Conservation (phyloP, 2,113 vertebrate genomes). For the Phaethon lepturus region DNA sequence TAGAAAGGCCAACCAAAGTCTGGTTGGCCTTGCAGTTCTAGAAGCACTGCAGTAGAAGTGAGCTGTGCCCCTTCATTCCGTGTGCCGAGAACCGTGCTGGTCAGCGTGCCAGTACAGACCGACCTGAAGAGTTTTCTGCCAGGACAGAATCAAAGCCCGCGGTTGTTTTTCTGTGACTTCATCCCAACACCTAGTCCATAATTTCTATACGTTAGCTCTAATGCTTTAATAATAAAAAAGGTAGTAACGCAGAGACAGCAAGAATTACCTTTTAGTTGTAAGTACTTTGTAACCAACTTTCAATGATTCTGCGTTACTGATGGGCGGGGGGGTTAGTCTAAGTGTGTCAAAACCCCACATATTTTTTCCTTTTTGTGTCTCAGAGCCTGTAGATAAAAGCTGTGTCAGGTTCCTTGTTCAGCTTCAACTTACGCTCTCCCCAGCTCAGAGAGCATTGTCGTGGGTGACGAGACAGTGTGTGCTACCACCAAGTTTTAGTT, state of each 20-base stretch:
- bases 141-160: background rate
- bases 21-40: background rate
- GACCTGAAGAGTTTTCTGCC: background rate
- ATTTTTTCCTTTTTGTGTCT: background rate
- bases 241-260: background rate
- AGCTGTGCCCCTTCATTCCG: background rate
- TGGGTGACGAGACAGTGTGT: accelerated
- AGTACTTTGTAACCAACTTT: background rate
- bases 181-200: background rate
- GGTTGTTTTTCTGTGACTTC: background rate
- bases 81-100: background rate
- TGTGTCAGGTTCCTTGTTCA: background rate
- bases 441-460: background rate
- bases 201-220: background rate
- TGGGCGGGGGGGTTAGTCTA: background rate
- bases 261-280: background rate
- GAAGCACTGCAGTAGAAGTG: background rate
- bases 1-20: too few species aligned
- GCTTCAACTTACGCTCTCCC: too few species aligned
- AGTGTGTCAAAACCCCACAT: background rate
- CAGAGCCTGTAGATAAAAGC: background rate
- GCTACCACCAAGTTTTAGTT: background rate
- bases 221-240: background rate
- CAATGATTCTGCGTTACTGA: too few species aligned
- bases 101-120: background rate